Conservation (phyloP, 2,797 vertebrate genomes). For the Acanthornis magna region DNA sequence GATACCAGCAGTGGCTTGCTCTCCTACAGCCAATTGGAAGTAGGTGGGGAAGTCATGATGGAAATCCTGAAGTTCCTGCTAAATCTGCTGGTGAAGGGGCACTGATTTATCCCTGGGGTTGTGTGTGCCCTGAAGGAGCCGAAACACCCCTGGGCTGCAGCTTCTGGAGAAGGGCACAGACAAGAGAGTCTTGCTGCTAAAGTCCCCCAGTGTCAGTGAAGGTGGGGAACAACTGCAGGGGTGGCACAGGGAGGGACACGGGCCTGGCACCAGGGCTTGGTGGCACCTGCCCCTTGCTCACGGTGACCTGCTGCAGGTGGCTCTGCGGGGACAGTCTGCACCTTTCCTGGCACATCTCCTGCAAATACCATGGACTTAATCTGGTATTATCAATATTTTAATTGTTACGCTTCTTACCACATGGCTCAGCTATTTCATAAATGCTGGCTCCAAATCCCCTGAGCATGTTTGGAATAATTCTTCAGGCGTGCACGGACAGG, state of each 20-base stretch:
- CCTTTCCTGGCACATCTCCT: neutral
- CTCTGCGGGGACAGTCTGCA: rapidly evolving
- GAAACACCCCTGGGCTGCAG: neutral
- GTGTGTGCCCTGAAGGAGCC: neutral
- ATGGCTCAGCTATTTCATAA: neutral
- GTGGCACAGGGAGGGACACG: neutral
- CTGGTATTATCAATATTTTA: neutral
- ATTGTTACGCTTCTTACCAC: neutral
- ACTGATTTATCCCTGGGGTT: rapidly evolving
- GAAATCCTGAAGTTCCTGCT: neutral
- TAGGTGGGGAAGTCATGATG: neutral
- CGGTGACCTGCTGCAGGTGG: too few relatives aligned
- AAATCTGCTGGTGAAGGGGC: neutral
- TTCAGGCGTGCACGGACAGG: neutral
- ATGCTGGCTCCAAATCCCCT: neutral
- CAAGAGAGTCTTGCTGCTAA: neutral
- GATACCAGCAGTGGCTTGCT: neutral
- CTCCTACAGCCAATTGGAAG: neutral
- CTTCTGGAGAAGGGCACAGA: neutral
- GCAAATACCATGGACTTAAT: neutral
- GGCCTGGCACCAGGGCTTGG: rapidly evolving
- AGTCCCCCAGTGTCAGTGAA: neutral
- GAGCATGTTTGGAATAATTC: neutral
- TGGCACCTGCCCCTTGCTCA: neutral
- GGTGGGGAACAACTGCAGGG: neutral